phyloP scores from a whole-genome alignment of 2,113 vertebrate species.

The Silurus asotus region DNA sequence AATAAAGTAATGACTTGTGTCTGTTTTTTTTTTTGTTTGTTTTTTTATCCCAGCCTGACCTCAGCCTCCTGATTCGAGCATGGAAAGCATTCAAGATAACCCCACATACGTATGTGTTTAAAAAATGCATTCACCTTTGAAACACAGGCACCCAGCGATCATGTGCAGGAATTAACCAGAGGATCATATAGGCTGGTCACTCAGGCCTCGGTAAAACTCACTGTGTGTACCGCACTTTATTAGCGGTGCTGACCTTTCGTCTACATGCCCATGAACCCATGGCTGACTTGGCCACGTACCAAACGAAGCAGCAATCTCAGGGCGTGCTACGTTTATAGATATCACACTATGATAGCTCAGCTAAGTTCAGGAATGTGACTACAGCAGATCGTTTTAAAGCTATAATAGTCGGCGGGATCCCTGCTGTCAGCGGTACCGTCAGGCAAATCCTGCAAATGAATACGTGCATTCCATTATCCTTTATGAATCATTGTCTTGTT shows the following conservation, averaged over 20 bases:
- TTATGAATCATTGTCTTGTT: slow-evolving; percentile 3
- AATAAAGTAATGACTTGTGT: slow-evolving; percentile 18
- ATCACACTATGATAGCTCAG: not conserved
- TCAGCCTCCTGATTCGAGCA: slow-evolving; percentile 9
- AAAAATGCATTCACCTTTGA: not conserved
- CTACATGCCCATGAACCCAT: slow-evolving; percentile 2
- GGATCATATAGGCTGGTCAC: not conserved
- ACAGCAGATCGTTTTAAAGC: not conserved
- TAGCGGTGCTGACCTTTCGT: slow-evolving; percentile 30
- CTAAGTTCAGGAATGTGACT: slow-evolving; percentile 16
- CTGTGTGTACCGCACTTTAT: slow-evolving; percentile 14
- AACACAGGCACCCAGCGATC: not conserved
- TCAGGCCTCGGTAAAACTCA: too few species aligned
- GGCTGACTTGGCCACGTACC: slow-evolving; percentile 15
- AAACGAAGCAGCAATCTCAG: slow-evolving; percentile 13
- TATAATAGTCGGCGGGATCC: slow-evolving; percentile 6
- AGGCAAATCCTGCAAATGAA: not conserved
- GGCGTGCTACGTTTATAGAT: slow-evolving; percentile 18
- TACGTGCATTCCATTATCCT: not conserved
- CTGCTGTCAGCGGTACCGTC: not conserved
- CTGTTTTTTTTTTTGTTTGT: not conserved
- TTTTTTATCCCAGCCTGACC: slow-evolving; percentile 11
- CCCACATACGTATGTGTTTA: not conserved
- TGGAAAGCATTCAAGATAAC: slow-evolving; percentile 1
- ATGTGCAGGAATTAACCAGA: slow-evolving; percentile 1